Evolutionary conservation across 2,888 invertebrate species (phyloP).

Genomic region (Acanthosepion esculentum): DNA sequence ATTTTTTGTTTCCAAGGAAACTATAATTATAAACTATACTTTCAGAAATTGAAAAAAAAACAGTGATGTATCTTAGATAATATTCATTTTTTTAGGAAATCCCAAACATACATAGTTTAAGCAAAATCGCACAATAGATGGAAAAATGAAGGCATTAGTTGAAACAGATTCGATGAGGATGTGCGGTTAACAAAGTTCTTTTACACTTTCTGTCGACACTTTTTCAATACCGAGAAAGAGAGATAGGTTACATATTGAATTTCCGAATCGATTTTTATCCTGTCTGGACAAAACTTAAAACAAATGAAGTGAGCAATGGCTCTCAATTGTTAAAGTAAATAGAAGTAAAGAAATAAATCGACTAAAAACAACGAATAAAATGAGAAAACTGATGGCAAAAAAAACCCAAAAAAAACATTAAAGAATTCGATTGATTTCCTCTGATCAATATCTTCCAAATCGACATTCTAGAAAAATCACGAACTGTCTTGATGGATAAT

Average conservation of each 20-base stretch:
- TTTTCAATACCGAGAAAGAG: background rate
- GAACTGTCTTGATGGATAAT: background rate
- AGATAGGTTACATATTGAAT: background rate
- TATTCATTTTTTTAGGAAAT: too few relatives aligned
- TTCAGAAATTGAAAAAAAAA: too few relatives aligned
- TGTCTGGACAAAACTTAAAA: background rate
- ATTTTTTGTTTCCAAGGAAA: too few relatives aligned
- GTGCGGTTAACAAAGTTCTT: background rate
- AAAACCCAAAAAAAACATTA: background rate
- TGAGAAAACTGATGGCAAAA: background rate
- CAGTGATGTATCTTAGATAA: too few relatives aligned
- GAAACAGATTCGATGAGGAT: too few relatives aligned
- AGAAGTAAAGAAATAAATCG: background rate
- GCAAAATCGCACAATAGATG: too few relatives aligned
- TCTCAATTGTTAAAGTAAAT: background rate
- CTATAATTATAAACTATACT: too few relatives aligned
- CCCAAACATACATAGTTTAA: too few relatives aligned
- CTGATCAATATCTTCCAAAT: background rate
- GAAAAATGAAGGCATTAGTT: too few relatives aligned
- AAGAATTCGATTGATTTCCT: background rate
- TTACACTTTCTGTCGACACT: background rate
- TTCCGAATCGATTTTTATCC: background rate
- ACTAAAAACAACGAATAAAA: background rate
- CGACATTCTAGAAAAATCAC: constrained; percentile 2
- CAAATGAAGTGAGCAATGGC: background rate